Conservation (phyloP, 2,113 vertebrate genomes). For the Chloropsis hardwickii region DNA sequence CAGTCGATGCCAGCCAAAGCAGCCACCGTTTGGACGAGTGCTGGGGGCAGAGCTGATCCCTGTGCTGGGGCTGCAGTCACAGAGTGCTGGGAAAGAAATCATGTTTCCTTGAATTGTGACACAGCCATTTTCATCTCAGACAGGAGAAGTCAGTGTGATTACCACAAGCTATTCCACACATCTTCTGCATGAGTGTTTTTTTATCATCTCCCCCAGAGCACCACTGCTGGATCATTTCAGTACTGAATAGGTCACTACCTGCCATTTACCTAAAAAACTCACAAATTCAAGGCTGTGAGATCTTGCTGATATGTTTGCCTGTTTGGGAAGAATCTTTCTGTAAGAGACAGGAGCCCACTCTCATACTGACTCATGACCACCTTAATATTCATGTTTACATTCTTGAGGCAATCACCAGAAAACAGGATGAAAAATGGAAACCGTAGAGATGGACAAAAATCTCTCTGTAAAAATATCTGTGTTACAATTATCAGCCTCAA, state of each 20-base stretch:
- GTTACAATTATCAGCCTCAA: not conserved
- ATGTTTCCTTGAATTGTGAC: not conserved
- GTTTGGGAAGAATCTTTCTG: not conserved
- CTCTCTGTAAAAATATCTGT: not conserved
- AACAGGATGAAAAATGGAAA: not conserved
- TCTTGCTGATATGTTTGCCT: not conserved
- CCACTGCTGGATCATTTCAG: rapidly evolving
- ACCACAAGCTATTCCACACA: not conserved
- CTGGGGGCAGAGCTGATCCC: not conserved
- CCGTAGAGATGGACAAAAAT: not conserved
- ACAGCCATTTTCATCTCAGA: not conserved
- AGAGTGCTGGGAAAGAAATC: not conserved
- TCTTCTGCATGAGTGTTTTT: not conserved
- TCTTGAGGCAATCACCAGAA: not conserved
- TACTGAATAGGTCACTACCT: not conserved
- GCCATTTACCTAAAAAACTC: not conserved
- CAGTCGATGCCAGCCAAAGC: not conserved
- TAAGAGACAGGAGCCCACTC: not conserved
- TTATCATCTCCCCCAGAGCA: not conserved
- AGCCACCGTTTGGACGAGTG: not conserved
- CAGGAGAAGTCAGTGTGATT: not conserved
- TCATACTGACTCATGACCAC: not conserved
- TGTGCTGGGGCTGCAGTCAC: not conserved
- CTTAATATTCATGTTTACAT: not conserved
- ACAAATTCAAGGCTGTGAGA: not conserved